Conservation (phyloP, 1,140 invertebrate genomes). For the Acyrthosiphon pisum region DNA sequence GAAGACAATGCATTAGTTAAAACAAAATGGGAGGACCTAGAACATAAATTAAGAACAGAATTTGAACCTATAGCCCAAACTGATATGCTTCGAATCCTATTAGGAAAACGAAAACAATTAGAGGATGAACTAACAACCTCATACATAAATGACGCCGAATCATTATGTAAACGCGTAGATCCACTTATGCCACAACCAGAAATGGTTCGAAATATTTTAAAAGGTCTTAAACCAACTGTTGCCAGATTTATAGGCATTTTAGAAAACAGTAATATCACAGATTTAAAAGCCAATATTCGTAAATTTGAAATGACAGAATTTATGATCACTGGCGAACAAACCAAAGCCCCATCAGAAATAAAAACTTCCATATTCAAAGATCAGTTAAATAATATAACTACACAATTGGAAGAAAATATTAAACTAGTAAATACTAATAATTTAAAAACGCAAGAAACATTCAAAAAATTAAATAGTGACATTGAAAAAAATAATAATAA, state of each 20-base stretch:
- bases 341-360: neutral
- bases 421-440: too few species aligned
- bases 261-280: neutral
- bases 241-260: constrained; percentile 13
- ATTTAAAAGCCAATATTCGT: neutral
- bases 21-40: neutral
- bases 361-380: neutral
- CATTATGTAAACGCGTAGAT: neutral
- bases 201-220: neutral
- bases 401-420: too few species aligned
- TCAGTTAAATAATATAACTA: too few species aligned
- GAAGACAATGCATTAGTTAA: neutral
- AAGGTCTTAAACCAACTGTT: neutral
- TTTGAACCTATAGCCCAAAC: constrained; percentile 6
- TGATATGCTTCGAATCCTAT: neutral
- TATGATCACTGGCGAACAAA: neutral
- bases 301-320: constrained; percentile 15
- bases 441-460: too few species aligned
- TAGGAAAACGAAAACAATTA: neutral
- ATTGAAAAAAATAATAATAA: too few species aligned
- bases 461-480: too few species aligned
- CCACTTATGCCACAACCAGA: neutral
- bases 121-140: neutral
- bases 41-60: too few species aligned
- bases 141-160: neutral